Evolutionary conservation across 2,797 vertebrate genomes (phyloP), one percentile per base, ranked within the genome.

Genomic region (Gymnodraco acuticeps): DNA sequence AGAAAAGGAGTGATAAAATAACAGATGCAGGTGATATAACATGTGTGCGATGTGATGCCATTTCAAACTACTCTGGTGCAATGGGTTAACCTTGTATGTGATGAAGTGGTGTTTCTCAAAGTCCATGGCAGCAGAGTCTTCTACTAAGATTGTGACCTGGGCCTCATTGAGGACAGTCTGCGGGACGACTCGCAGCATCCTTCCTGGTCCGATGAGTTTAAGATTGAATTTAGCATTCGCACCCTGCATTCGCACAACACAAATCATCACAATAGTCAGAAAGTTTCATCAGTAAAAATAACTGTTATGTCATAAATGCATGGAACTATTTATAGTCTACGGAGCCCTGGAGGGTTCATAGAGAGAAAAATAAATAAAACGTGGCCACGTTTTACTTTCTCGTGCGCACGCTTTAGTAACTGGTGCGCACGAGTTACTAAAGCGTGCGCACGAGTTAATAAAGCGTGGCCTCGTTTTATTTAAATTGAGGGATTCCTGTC

Each of bases 221-320:
- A 99, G 93, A 84, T 96, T 97, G 89, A 99, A 99, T 90, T 98
- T 99, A 68, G 98, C 98, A 89, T 99, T 99, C 41, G 97, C 95
- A 56, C 97, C 98, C 98, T 99, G 88, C 33, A 63, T 23, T 79
- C 84, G 52, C 10, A 70, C 13, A 64, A 72, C 19, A 23, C 19
- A 77, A 19, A 55, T 60, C 61, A 64, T 73, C 20, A 53, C 20
- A 19, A 63, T 17, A 64, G 52, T 79, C 58, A 45, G 56, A 68
- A 55, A 13, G 5, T 74, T 17, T 78, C 54, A 65, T 70, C 54
- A 66, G 19, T 31, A 16, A 60, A 70, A 65, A 75, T 41, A 3
- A 56, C 38, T 50, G 48, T 62, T 46, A 58, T 62, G 15, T 63
- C 59, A 60, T 55, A 73, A 33, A 66, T 78, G 69, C 70, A 67